Base-by-base conservation (phyloP, 1,140 invertebrate species). In the Orchesella cincta region DNA sequence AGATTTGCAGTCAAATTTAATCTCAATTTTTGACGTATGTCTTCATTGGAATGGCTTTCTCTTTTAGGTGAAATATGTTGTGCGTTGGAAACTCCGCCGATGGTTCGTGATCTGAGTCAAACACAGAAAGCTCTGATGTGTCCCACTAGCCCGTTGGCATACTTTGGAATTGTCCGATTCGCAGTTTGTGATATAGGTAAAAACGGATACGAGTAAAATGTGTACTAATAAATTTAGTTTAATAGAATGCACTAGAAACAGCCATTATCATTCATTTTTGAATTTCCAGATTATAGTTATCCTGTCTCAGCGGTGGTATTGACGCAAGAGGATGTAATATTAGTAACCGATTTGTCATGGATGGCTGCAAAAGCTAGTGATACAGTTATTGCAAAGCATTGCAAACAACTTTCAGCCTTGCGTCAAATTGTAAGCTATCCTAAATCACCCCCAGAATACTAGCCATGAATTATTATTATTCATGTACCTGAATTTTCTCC, bases 71-170 rank as follows among this genome's bases (percentile, higher is more conserved):
- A 78, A 18, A 79, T 82, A 31, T 77, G 76, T 70, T 75, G 71
- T n/a, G 74, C 46, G 64, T 72, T 80, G 31, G 76, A 79, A 16
- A 20, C 46, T 23, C 77, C 75, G 18, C 81, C 81, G n/a, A 71
- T 82, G 36, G 79, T 82, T n/a, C 28, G 79, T 67, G 81, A 82
- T 70, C 75, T 78, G 62, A 77, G 79, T 70, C 78, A 80, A 73
- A 79, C 78, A 8, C 81, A 82, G 28, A 82, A 82, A 36, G 77
- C 75, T 28, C 26, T 80, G 1, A 67, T 82, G 62, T 75, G 81
- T 62, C 73, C 78, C 1, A 76, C 28, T 2, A 79, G 75, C 64
- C 75, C 78, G 0, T 67, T 82, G 5, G 36, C 33, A 52, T 82
- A 82, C 35, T 82, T 82, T 78, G 81, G 81, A 2, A 77, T 82